phyloP scores from a whole-genome alignment of 1,140 invertebrate genomes.

The Aphis craccivora region DNA sequence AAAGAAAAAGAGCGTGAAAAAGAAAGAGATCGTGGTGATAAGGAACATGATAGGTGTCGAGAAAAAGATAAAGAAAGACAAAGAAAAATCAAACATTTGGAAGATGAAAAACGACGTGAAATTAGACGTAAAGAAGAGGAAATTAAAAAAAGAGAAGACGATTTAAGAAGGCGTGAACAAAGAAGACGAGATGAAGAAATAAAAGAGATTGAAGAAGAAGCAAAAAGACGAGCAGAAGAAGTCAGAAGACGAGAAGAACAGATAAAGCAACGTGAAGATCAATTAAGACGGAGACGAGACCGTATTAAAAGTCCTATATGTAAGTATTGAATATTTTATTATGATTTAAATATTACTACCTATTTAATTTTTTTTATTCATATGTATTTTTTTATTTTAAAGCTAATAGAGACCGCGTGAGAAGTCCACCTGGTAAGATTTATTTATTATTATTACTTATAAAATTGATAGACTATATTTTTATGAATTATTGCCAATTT shows the following conservation, averaged over 20 bases:
- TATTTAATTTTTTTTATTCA: neutral
- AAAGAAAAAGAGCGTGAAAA: conserved; percentile 63
- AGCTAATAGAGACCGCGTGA: conserved; percentile 43
- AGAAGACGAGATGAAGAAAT: conserved; percentile 61
- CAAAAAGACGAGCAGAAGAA: conserved; percentile 64
- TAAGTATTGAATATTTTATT: neutral
- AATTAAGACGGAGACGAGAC: conserved; percentile 40
- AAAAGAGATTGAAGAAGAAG: conserved; percentile 65
- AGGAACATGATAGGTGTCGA: conserved; percentile 64
- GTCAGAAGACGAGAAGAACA: conserved; percentile 60
- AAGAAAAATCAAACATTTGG: conserved; percentile 61
- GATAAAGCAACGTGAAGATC: conserved; percentile 62
- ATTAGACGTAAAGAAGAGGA: conserved; percentile 60
- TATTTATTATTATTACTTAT: neutral
- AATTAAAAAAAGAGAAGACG: conserved; percentile 63
- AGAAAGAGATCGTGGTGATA: conserved; percentile 64
- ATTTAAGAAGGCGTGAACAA: conserved; percentile 63
- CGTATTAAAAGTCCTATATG: conserved; percentile 51
- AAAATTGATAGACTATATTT: neutral
- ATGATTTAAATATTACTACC: neutral
- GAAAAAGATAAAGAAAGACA: conserved; percentile 65
- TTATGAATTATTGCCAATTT: neutral
- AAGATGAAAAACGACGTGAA: conserved; percentile 48
- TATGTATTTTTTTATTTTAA: neutral
- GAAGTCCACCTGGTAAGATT: conserved; percentile 38